phyloP scores from a whole-genome alignment of 1,140 invertebrate genomes.

The Planococcus citri region DNA sequence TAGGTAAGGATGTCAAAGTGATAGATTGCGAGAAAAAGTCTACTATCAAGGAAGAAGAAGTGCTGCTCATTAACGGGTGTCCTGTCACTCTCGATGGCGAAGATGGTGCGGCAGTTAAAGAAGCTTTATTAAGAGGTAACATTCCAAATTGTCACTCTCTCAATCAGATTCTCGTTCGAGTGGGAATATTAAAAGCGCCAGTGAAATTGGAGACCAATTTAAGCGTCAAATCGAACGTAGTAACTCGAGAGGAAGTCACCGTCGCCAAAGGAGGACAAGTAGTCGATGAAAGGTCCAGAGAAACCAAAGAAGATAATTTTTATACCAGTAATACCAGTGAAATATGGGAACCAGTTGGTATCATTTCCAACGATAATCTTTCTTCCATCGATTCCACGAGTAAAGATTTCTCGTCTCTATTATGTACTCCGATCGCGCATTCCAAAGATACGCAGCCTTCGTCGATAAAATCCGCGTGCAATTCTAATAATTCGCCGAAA shows the following conservation, averaged over 20 bases:
- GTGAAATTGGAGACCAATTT: conserved; percentile 58
- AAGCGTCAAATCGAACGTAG: conserved; percentile 56
- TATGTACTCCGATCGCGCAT: not conserved
- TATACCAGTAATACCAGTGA: conserved; percentile 54
- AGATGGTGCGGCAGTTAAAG: conserved; percentile 54
- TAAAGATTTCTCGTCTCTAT: not conserved
- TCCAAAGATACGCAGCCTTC: not conserved
- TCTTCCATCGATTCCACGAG: not conserved
- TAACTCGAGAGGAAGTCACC: conserved; percentile 59
- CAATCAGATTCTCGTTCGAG: conserved; percentile 49
- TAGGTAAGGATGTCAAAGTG: conserved; percentile 59
- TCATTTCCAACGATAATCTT: not conserved
- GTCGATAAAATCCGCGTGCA: not conserved
- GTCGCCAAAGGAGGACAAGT: conserved; percentile 53
- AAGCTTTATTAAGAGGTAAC: conserved; percentile 54
- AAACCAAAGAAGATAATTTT: conserved; percentile 59
- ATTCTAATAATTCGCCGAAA: not conserved
- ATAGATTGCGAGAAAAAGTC: conserved; percentile 64
- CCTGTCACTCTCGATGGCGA: conserved; percentile 54
- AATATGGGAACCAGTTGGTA: conserved; percentile 46
- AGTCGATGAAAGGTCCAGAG: conserved; percentile 54
- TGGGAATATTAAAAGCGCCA: conserved; percentile 44
- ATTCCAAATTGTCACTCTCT: conserved; percentile 58
- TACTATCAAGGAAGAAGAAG: conserved; percentile 56
- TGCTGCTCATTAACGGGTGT: conserved; percentile 58